Conservation (phyloP, 2,113 vertebrate genomes). For the Microtus richardsoni region DNA sequence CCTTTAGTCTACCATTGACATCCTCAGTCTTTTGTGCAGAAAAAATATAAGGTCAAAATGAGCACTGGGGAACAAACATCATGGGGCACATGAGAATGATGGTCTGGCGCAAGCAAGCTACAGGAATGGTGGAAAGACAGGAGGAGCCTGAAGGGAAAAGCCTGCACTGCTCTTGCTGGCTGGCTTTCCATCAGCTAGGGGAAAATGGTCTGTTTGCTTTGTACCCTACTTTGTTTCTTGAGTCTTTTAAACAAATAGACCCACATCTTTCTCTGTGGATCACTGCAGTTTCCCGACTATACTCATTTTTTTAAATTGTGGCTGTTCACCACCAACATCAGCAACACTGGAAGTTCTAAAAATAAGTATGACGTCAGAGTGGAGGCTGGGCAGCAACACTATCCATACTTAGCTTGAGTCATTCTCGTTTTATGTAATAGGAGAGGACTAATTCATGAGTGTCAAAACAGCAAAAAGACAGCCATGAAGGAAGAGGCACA, state of each 20-base stretch:
- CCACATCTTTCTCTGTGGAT: not conserved
- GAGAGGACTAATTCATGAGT: not conserved
- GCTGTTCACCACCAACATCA: not conserved
- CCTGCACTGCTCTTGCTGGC: not conserved
- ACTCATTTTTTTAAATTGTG: not conserved
- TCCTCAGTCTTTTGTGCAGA: not conserved
- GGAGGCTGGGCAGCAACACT: not conserved
- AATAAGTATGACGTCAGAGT: not conserved
- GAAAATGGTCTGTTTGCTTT: not conserved
- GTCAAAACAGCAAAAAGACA: not conserved
- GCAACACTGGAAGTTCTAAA: not conserved
- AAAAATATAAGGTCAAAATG: constrained; percentile 15
- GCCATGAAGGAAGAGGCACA: not conserved
- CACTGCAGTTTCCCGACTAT: not conserved
- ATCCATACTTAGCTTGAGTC: not conserved
- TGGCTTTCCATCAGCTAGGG: not conserved
- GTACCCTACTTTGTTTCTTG: not conserved
- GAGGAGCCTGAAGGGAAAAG: not conserved
- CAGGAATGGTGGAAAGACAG: not conserved
- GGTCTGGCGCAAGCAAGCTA: not conserved
- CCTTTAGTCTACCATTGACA: not conserved
- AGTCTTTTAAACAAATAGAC: not conserved
- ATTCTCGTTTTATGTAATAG: not conserved
- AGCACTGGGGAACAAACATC: not conserved
- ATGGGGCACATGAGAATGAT: not conserved